Base-by-base conservation (phyloP, 2,113 vertebrate species). In the Xenopus borealis region DNA sequence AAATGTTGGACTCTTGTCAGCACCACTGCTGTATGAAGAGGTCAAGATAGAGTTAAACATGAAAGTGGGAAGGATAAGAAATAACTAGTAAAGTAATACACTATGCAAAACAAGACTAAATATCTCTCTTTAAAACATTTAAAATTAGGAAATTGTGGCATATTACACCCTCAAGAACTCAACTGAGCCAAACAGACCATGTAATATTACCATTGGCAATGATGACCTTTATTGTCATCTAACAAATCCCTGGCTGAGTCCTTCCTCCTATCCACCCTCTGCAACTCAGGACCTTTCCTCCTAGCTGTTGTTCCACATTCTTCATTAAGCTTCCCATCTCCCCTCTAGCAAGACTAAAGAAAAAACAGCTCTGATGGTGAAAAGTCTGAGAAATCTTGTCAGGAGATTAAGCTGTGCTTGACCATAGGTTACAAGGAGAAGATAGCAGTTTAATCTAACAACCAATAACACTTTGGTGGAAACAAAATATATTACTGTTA, bases 151-250 rank as follows among this genome's bases (percentile, higher is more conserved):
- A 40, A 40, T 40, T 40, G 33, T 40, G 33, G 23, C 23, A 27
- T 40, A 40, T 9, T 40, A 40, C 8, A 2, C 14, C 11, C 14
- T 50, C 14, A 50, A 57, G 57, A 57, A 69, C 57, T 75, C 55
- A 52, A 69, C 57, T 75, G 64, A 52, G 53, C 68, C 45, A 69
- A 40, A 45, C 68, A 63, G 57, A 62, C 72, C 72, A 69, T 75
- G 72, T 75, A 75, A 75, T n/a, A n/a, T 75, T 75, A 62, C 65
- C 65, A 75, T 40, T 75, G 72, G 72, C 57, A 69, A 58, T 62
- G 66, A 55, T 75, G 72, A 75, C 72, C 72, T 75, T 75, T 62
- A 69, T 69, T 69, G 72, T 66, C 45, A 66, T 66, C 65, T 69
- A 57, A 68, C 72, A 75, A 75, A 68, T 69, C 66, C 66, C 72